Base-by-base conservation (phyloP, 2,888 invertebrate species). In the Apotomis turbidana region DNA sequence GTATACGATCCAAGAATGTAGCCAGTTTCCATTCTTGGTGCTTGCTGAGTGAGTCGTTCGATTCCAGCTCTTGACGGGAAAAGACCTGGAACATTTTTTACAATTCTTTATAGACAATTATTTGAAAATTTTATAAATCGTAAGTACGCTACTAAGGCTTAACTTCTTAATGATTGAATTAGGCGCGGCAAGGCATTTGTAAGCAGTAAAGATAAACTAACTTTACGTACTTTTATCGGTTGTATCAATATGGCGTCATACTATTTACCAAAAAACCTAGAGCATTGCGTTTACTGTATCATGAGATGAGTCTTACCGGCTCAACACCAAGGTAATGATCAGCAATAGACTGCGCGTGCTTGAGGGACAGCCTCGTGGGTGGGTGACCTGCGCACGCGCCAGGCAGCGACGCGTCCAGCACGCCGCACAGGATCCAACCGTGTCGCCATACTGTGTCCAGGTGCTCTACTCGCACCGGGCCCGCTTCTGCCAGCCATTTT, bases 301-400 rank as follows among this genome's bases (percentile, higher is more conserved):
- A 9, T 9, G 10, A 10, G 51, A 9, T 9, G 10, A 10, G 51
- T 52, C 64, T 90, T 80, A 95, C 95, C 81, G 95, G 95, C 77
- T 92, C 87, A 76, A 95, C 91, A 79, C 94, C 95, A 77, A 95
- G 90, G 81, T 95, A 95, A 80, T 95, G 94, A 74, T 94, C 94
- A 52, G 95, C 95, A 63, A 95, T 91, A 5, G 94, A 88, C 84
- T 95, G 95, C 54, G 94, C 95, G 78, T 95, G 95, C 75, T 90
- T 87, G 67, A 93, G 71, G 0, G 91, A 87, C 4, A 92, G 85
- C 64, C 85, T 85, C 0, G 90, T 89, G 0, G 94, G 94, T 0
- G 94, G 91, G 76, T 95, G 95, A 4, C 95, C 95, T 0, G 94
- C 90, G 83, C 95, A 95, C 0, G 95, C 94, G 70, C 95, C 95